These are phyloP conservation scores for Anthoscopus minutus DNA, from an alignment of 2,113 vertebrate species.

Conservation along the genomic window DNA sequence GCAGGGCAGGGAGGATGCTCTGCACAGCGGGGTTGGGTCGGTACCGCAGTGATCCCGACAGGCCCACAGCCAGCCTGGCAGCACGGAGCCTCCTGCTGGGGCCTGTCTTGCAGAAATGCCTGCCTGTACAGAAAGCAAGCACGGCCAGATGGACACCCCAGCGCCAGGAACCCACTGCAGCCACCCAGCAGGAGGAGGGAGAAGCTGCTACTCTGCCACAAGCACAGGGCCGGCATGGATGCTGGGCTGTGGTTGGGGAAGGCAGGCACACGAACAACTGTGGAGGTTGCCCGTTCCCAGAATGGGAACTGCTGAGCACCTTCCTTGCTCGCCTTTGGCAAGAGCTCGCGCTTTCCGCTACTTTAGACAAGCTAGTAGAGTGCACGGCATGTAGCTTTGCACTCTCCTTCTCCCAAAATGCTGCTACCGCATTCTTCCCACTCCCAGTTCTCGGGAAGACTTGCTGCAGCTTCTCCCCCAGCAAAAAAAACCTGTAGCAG, in stretches of 20 bases:
- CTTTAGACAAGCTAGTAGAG: no score
- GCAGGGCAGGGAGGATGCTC: not conserved
- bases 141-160: not conserved
- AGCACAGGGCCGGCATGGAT: fast-evolving
- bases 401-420: no score
- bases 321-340: no score
- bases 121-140: not conserved
- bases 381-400: no score
- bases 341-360: no score
- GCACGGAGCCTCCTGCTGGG: not conserved
- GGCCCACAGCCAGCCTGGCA: not conserved
- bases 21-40: fast-evolving
- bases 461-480: no score
- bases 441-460: no score
- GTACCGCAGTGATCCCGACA: fast-evolving
- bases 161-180: not conserved
- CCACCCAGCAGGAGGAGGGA: not conserved
- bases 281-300: fast-evolving
- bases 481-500: no score
- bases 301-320: no score
- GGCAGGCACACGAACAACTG: not conserved
- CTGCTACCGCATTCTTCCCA: no score
- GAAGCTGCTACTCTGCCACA: not conserved
- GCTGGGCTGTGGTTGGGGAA: not conserved
- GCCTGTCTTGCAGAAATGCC: not conserved